Conservation (phyloP, 2,113 vertebrate genomes). For the Hydrolagus affinis region DNA sequence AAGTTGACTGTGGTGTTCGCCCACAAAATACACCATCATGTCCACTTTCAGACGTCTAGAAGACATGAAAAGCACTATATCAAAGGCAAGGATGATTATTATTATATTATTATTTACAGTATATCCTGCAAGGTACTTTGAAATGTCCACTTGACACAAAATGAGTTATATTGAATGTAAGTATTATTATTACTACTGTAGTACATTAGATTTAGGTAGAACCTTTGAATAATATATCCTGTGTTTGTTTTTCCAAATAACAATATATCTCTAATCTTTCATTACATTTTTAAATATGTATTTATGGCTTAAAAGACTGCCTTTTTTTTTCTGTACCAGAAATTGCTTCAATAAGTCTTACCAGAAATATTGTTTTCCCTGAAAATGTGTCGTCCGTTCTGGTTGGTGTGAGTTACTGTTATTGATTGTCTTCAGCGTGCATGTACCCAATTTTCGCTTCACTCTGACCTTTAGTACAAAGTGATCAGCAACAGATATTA, state of each 20-base stretch:
- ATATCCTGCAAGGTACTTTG: too few relatives aligned
- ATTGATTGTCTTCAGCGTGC: background rate
- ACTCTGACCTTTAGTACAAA: background rate
- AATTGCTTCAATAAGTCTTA: background rate
- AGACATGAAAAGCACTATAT: too few relatives aligned
- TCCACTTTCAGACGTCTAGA: too few relatives aligned
- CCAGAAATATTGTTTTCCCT: background rate
- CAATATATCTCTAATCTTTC: background rate
- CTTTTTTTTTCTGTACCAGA: background rate
- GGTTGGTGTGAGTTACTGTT: background rate
- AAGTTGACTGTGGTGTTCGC: too few relatives aligned
- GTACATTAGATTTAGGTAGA: too few relatives aligned
- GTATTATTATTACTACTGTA: too few relatives aligned
- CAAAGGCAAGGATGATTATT: too few relatives aligned
- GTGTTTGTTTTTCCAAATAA: background rate
- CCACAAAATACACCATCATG: too few relatives aligned
- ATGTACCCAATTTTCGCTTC: background rate
- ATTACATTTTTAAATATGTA: background rate
- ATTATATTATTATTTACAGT: too few relatives aligned
- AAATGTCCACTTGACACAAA: too few relatives aligned
- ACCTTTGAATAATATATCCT: too few relatives aligned
- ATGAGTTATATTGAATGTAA: too few relatives aligned
- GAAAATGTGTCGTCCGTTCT: background rate
- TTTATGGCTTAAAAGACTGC: background rate
- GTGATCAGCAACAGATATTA: background rate